A percentile compares a stretch with the other conserved stretches of the same genome.
Conservation (phyloP, 2,113 vertebrate species). For the Paralichthys olivaceus region DNA sequence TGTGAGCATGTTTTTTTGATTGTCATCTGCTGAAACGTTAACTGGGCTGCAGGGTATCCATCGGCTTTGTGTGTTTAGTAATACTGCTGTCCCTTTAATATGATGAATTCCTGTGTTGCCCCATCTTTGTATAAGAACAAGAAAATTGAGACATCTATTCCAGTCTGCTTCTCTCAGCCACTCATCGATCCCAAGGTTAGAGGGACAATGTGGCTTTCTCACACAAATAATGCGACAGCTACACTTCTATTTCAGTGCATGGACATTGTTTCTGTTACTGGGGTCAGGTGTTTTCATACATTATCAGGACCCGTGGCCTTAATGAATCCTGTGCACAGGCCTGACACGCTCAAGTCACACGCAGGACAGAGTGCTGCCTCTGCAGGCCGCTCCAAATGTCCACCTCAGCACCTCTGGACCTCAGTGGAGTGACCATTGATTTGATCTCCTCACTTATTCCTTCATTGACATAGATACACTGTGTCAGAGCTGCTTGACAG, state of each 20-base stretch:
- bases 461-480: conserved; percentile 73
- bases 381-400: conserved; percentile 65
- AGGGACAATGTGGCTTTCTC: conserved; percentile 34
- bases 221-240: conserved; percentile 6
- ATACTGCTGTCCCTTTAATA: conserved; percentile 23
- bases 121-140: conserved; percentile 19
- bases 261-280: background rate
- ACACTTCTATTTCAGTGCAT: background rate
- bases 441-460: conserved; percentile 76
- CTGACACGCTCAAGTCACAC: conserved; percentile 35
- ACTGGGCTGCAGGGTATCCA: conserved; percentile 56
- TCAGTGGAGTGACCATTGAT: conserved; percentile 70
- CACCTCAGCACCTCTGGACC: conserved; percentile 79
- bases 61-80: conserved; percentile 27
- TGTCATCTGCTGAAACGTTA: conserved; percentile 58
- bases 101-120: conserved; percentile 38
- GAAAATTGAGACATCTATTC: conserved; percentile 6
- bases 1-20: conserved; percentile 63
- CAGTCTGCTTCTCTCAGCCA: conserved; percentile 19
- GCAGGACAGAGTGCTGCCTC: conserved; percentile 61
- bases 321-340: conserved; percentile 19
- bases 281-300: conserved; percentile 19
- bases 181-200: conserved; percentile 46
- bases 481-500: conserved; percentile 68
- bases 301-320: conserved; percentile 20